These are phyloP conservation scores for Drosophila lacteicornis DNA, from an alignment of 1,140 invertebrate species.

Conservation along the genomic window DNA sequence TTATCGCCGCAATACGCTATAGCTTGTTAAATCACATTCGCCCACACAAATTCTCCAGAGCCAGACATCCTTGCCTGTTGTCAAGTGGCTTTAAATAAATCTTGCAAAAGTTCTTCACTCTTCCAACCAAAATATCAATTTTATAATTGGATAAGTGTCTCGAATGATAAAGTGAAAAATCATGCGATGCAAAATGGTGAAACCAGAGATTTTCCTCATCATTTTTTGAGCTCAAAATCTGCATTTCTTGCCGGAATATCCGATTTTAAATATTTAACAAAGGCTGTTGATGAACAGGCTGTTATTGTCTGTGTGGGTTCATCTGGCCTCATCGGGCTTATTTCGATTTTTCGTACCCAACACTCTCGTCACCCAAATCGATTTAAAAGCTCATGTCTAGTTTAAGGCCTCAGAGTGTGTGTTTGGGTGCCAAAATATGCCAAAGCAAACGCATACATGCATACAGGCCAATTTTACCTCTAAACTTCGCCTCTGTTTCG, in stretches of 20 bases:
- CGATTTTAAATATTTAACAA: slow-evolving; percentile 15
- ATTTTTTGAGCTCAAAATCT: not conserved
- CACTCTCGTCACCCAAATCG: slow-evolving; percentile 24
- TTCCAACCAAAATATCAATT: slow-evolving; percentile 1
- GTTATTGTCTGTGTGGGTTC: slow-evolving; percentile 13
- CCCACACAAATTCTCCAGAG: not conserved
- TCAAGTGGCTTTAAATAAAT: slow-evolving; percentile 50
- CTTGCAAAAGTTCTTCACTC: slow-evolving; percentile 11
- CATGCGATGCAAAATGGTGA: slow-evolving; percentile 4
- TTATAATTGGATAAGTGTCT: slow-evolving; percentile 23
- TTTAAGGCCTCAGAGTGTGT: slow-evolving; percentile 43
- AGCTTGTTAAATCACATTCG: slow-evolving; percentile 1
- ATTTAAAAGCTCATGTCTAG: slow-evolving; percentile 56
- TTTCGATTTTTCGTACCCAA: not conserved
- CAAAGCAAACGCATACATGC: slow-evolving; percentile 14
- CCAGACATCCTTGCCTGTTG: not conserved
- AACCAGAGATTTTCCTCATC: not conserved
- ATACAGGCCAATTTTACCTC: not conserved
- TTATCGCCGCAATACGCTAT: not conserved
- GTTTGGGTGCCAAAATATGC: slow-evolving; percentile 34
- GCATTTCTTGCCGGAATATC: not conserved
- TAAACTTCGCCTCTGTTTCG: not conserved
- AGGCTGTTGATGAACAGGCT: not conserved
- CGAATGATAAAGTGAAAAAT: slow-evolving; percentile 10
- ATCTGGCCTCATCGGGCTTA: slow-evolving; percentile 6